Conservation (phyloP, 2,888 invertebrate species). For the Mamestra brassicae region DNA sequence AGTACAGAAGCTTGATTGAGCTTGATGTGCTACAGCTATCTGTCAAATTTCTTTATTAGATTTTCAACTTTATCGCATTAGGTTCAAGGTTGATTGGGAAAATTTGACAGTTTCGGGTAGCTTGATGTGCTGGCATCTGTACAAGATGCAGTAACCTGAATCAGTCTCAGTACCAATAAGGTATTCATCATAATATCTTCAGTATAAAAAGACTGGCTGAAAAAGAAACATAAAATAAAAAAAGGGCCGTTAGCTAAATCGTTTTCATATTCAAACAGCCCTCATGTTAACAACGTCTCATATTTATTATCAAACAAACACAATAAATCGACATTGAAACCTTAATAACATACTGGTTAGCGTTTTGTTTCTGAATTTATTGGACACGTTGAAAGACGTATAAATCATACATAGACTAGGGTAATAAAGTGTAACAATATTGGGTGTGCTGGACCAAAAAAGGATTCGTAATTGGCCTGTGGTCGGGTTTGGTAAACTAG, state of each 20-base stretch:
- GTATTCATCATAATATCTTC: no score
- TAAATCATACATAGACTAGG: conserved; percentile 47
- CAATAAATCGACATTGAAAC: conserved; percentile 80
- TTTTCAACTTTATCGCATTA: no score
- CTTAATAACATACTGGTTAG: conserved; percentile 74
- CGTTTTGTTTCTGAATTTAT: conserved; percentile 69
- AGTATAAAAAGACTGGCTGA: neutral
- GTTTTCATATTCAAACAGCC: neutral
- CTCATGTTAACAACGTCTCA: conserved; percentile 72
- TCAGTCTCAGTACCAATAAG: neutral
- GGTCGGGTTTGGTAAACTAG: conserved; percentile 27
- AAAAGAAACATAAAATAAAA: neutral
- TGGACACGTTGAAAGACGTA: conserved; percentile 59
- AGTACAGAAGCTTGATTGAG: neutral
- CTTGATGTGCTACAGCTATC: no score
- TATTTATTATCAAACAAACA: conserved; percentile 80
- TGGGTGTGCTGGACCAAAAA: conserved; percentile 48
- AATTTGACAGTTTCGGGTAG: no score
- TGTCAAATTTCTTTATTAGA: no score
- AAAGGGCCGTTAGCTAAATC: neutral
- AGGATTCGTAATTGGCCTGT: conserved; percentile 61
- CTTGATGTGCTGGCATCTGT: no score
- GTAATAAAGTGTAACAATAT: conserved; percentile 57
- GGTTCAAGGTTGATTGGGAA: no score
- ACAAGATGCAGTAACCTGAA: no score